Percentiles rank a stretch among this genome's conserved stretches.
These are phyloP conservation scores for Caenorhabditis drosophilae DNA, from an alignment of 2,888 invertebrate species.

Conservation along the genomic window DNA sequence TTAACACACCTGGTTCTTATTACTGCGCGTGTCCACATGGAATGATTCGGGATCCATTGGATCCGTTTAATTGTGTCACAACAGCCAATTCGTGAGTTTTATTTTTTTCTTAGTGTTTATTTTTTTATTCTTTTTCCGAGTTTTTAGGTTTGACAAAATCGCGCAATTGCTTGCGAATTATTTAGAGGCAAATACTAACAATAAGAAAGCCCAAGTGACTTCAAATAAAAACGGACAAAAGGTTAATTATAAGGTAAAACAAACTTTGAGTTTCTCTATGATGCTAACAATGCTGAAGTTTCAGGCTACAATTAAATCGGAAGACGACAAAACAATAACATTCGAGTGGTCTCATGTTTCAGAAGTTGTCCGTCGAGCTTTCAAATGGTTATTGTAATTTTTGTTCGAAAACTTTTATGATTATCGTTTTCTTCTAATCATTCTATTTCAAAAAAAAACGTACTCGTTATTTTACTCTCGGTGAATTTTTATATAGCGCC, in stretches of 20 bases:
- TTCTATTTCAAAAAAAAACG: too few species aligned
- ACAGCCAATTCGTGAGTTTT: conserved; percentile 47
- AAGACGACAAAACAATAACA: conserved; percentile 54
- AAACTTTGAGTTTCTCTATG: not conserved
- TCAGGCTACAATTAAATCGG: conserved; percentile 54
- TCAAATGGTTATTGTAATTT: conserved; percentile 60
- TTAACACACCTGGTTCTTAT: conserved; percentile 66
- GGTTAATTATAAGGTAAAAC: conserved; percentile 37
- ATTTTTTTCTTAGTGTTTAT: too few species aligned
- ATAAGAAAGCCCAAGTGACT: conserved; percentile 25
- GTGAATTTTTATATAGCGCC: conserved; percentile 26
- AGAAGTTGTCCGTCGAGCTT: conserved; percentile 51
- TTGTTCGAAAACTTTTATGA: not conserved
- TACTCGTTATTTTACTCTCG: too few species aligned
- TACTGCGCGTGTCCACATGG: conserved; percentile 68
- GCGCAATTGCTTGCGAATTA: conserved; percentile 58
- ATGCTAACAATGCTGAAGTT: conserved; percentile 7
- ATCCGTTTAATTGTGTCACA: conserved; percentile 56
- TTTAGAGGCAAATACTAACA: conserved; percentile 56
- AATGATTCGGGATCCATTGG: conserved; percentile 61
- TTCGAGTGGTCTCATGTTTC: conserved; percentile 63
- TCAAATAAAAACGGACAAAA: conserved; percentile 19
- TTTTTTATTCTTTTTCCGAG: too few species aligned
- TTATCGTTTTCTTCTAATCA: conserved; percentile 1
- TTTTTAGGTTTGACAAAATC: conserved; percentile 56